These are phyloP conservation scores for Macrostomum lignano DNA, from an alignment of 1,140 invertebrate species.

Conservation along the genomic window DNA sequence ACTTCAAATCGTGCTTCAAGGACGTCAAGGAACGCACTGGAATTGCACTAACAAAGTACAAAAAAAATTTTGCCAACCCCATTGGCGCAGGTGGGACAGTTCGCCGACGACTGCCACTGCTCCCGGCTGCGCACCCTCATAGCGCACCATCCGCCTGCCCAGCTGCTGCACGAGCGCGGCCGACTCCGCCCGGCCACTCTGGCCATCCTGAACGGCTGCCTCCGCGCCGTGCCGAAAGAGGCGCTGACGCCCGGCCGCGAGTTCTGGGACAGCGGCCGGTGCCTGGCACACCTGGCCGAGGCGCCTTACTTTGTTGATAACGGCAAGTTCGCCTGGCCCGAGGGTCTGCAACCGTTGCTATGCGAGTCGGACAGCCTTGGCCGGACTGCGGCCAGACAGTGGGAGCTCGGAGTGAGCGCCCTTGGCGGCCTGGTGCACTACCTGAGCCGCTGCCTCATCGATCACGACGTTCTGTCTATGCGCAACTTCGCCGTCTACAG, in stretches of 20 bases:
- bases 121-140: constrained; percentile 58
- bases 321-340: constrained; percentile 34
- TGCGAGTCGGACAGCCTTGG: constrained; percentile 40
- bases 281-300: constrained; percentile 41
- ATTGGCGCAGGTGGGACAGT: constrained; percentile 54
- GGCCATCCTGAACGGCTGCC: constrained; percentile 37
- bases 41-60: no score
- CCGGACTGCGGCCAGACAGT: constrained; percentile 36
- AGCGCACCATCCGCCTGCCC: constrained; percentile 54
- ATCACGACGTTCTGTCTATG: constrained; percentile 62
- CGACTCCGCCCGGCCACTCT: constrained; percentile 33
- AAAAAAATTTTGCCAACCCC: no score
- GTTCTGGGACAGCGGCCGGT: constrained; percentile 45
- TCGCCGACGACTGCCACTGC: constrained; percentile 58
- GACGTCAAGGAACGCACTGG: no score
- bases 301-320: constrained; percentile 42
- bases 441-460: constrained; percentile 48
- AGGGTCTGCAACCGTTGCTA: constrained; percentile 31
- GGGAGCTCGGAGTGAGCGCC: constrained; percentile 43
- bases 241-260: constrained; percentile 35
- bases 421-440: constrained; percentile 56
- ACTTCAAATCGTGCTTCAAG: no score
- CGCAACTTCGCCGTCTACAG: constrained; percentile 47
- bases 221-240: constrained; percentile 39
- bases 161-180: constrained; percentile 33